phyloP scores from a whole-genome alignment of 1,140 invertebrate genomes.

The Nymphalis io region DNA sequence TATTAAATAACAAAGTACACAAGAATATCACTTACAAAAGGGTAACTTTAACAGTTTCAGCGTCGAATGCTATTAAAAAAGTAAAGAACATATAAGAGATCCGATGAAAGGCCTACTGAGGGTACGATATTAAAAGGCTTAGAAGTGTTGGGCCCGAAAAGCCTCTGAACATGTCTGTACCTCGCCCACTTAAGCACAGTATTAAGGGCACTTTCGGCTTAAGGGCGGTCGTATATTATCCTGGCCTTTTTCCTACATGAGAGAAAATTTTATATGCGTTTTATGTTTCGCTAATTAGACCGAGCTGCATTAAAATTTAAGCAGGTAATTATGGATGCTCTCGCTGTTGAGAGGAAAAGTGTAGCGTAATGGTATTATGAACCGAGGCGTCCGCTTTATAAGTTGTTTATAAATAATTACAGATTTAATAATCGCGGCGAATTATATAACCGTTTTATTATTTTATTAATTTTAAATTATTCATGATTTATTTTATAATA shows the following conservation, averaged over 20 bases:
- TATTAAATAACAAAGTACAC: constrained; percentile 15
- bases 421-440: too few species aligned
- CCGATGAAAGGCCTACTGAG: constrained; percentile 59
- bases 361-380: constrained; percentile 10
- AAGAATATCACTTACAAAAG: constrained; percentile 36
- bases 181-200: constrained; percentile 77
- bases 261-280: constrained; percentile 53
- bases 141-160: constrained; percentile 77
- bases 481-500: too few species aligned
- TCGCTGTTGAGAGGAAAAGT: constrained; percentile 13
- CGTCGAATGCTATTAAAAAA: constrained; percentile 58
- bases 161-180: constrained; percentile 74
- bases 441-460: too few species aligned
- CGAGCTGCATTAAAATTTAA: constrained; percentile 47
- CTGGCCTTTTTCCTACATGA: constrained; percentile 57
- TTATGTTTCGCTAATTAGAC: constrained; percentile 55
- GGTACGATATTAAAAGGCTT: constrained; percentile 78
- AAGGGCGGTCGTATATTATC: constrained; percentile 72
- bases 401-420: neutral
- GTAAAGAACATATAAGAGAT: constrained; percentile 55
- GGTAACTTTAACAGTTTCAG: constrained; percentile 49
- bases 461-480: too few species aligned
- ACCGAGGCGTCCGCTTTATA: neutral
- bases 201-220: constrained; percentile 76
- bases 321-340: constrained; percentile 44